Conservation (phyloP, 2,797 vertebrate species). For the Moxostoma hubbsi region DNA sequence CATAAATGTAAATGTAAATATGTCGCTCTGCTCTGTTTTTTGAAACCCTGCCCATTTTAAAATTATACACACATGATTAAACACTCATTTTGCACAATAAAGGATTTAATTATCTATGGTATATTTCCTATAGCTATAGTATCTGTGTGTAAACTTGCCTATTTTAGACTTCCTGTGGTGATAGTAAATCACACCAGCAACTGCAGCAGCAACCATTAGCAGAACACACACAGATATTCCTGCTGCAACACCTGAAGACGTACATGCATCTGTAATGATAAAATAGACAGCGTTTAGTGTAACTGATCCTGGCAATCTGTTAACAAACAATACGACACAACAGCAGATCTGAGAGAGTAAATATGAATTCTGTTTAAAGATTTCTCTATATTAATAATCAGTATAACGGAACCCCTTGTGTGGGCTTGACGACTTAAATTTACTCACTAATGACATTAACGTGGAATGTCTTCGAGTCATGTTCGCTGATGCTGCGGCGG, state of each 20-base stretch:
- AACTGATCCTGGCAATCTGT: too few species aligned
- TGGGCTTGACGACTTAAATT: neutral
- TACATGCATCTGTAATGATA: neutral
- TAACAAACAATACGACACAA: too few species aligned
- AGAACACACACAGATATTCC: neutral
- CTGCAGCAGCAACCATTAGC: rapidly evolving
- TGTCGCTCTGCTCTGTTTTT: too few species aligned
- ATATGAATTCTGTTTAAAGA: neutral
- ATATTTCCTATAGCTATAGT: neutral
- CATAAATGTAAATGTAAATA: too few species aligned
- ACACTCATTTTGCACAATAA: neutral
- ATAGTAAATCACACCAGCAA: too few species aligned
- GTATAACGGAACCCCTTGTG: too few species aligned
- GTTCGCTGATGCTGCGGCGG: neutral
- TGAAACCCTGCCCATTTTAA: neutral
- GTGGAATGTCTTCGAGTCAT: neutral
- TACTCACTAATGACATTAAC: neutral
- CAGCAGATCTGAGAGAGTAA: neutral
- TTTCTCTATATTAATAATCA: neutral
- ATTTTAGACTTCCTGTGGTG: rapidly evolving
- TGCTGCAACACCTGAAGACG: too few species aligned
- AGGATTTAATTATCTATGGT: neutral
- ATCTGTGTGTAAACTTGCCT: neutral
- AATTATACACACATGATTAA: neutral
- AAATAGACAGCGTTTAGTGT: neutral